Evolutionary conservation across 2,888 invertebrate species (phyloP), one percentile per base, ranked within the genome.

Genomic region (Uropetala carovei): DNA sequence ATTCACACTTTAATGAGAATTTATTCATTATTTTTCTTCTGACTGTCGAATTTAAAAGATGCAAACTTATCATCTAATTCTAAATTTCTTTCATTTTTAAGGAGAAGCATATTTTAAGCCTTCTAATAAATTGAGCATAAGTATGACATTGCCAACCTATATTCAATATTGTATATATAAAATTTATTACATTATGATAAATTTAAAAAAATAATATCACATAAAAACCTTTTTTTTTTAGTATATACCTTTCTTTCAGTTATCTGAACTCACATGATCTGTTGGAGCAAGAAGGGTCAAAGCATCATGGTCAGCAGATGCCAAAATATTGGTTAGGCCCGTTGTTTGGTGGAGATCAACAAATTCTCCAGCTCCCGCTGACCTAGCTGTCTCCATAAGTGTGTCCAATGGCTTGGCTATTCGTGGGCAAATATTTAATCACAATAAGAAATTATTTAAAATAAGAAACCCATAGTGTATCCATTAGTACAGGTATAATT

Each of bases 281-380:
- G 92, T 92, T 16, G 92, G 92, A n/a, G 84, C 92, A 7, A 92
- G 81, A 5, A 92, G 56, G n/a, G 92, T 92, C 57, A 92, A 59
- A 30, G 92, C 92, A 92, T 92, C 27, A 43, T 82, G 82, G 43
- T 68, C 64, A 13, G 89, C 64, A 43, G 27, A 14, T 16, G 64
- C 18, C 9, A 89, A 27, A 64, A 64, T 64, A 89, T 89, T 64
- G 10, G 43, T 89, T 9, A 89, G 56, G 43, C 89, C 89, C 11
- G 30, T 89, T 27, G 68, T 89, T 27, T 89, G 60, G 11, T 89
- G 64, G 64, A 89, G 89, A 0, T 89, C 89, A 10, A 89, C 89
- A 56, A 89, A 89, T 64, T 64, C n/a, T 43, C 43, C 64, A 0
- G 89, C 89, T 64, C 89, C 89, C n/a, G 89, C 89, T 16, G n/a